Base-by-base conservation (phyloP, 2,113 vertebrate species). In the Crotalus horridus region DNA sequence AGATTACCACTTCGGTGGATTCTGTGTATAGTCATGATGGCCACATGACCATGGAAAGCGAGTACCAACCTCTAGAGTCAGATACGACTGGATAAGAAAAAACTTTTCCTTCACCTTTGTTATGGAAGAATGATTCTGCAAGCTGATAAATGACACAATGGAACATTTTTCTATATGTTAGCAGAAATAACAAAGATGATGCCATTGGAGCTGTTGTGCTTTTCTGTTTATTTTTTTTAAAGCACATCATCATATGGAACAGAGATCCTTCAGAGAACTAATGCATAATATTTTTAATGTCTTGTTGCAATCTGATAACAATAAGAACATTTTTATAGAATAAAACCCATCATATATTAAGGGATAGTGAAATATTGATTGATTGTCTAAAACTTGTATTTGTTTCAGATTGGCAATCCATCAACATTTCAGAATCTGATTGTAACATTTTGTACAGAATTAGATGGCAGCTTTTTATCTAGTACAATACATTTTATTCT, bases 91-190 rank as follows among this genome's bases (percentile, higher is more conserved):
- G 26, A 69, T n/a, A 69, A 13, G 29, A 4, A 4, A 69, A 69
- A 69, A 1, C 12, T n/a, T 69, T 69, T n/a, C 29, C 4, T 69
- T 69, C 29, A n/a, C 4, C 29, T 4, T 81, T 81, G 3, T 95
- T 95, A 94, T 87, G 91, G 88, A 87, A 94, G 93, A 93, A 85
- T 92, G 95, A 88, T 94, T 95, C 58, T 93, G 91, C 54, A 94
- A 95, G 91, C 85, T 48, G 92, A 96, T 95, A 96, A 96, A 96
- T 0, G 87, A 96, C 92, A 94, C 94, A 96, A 95, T 96, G 96
- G 93, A 93, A 93, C 90, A 91, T 95, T 95, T 95, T 95, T 96
- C 91, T 33, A 91, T 93, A 95, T 91, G 92, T 58, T 95, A 95
- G 95, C 91, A 95, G 54, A 95, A 94, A 89, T 0, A 86, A 74